These are phyloP conservation scores for Proteles cristata DNA, from an alignment of 2,113 vertebrate species.

Conservation along the genomic window DNA sequence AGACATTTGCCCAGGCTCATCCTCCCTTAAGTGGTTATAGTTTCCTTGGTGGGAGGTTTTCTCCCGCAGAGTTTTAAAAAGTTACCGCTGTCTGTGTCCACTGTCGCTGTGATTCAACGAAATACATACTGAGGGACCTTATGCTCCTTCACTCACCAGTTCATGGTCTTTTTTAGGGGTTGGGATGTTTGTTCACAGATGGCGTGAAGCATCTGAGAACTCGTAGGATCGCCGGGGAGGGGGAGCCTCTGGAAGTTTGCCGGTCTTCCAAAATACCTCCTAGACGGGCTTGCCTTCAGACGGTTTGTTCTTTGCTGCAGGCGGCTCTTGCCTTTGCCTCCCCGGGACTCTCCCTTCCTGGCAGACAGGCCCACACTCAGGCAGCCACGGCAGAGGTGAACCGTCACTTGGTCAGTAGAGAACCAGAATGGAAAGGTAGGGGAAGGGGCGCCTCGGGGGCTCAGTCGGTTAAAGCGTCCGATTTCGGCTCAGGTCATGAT, in stretches of 20 bases:
- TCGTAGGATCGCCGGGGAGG: not conserved
- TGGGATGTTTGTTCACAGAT: not conserved
- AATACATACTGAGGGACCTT: not conserved
- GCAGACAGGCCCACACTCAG: not conserved
- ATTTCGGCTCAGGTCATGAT: too few species aligned
- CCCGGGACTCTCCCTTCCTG: not conserved
- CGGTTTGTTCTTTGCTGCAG: constrained; percentile 37
- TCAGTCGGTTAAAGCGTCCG: too few species aligned
- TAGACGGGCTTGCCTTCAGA: not conserved
- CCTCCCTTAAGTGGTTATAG: not conserved
- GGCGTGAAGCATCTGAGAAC: constrained; percentile 20
- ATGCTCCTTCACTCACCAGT: not conserved
- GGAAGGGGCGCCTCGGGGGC: too few species aligned
- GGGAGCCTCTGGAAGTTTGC: not conserved
- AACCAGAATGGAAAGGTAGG: not conserved
- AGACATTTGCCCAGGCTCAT: not conserved
- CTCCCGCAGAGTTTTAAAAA: not conserved
- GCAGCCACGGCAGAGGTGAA: not conserved
- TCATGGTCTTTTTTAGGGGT: not conserved
- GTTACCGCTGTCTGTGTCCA: not conserved
- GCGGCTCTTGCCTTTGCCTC: not conserved
- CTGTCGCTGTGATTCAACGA: not conserved
- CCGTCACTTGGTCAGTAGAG: not conserved
- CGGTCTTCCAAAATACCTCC: not conserved
- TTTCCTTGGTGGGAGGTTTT: not conserved